A percentile compares a stretch with the other conserved stretches of the same genome.
These are phyloP conservation scores for Rugalucina vietnamica DNA, from an alignment of 2,888 invertebrate genomes.

Conservation along the genomic window DNA sequence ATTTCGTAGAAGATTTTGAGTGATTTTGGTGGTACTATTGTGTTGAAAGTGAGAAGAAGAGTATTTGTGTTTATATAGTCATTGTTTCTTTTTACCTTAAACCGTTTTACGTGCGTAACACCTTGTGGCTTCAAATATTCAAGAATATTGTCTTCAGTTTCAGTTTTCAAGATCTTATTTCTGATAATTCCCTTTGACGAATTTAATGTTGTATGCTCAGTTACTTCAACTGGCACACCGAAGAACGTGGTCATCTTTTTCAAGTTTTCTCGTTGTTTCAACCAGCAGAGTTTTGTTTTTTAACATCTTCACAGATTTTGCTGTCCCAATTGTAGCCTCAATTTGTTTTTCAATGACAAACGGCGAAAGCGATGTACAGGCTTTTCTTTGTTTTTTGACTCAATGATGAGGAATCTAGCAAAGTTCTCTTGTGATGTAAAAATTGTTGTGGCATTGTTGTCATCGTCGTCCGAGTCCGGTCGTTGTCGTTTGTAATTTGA, in stretches of 20 bases:
- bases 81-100: neutral
- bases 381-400: neutral
- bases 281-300: neutral
- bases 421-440: neutral
- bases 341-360: neutral
- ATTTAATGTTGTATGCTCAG: neutral
- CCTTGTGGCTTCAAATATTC: neutral
- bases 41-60: neutral
- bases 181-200: neutral
- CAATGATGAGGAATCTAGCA: neutral
- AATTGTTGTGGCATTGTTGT: too few species aligned
- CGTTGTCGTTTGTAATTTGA: too few species aligned
- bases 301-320: neutral
- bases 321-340: neutral
- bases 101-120: neutral
- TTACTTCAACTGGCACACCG: neutral
- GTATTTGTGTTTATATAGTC: neutral
- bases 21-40: neutral
- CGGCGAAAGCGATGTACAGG: neutral
- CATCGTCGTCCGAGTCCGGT: too few species aligned
- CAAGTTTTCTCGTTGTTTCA: neutral
- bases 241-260: neutral
- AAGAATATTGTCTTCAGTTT: neutral
- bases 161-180: too few species aligned
- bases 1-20: neutral